phyloP scores from a whole-genome alignment of 92 coral and sea anemone genomes.

The Umimayanthus kanabou region DNA sequence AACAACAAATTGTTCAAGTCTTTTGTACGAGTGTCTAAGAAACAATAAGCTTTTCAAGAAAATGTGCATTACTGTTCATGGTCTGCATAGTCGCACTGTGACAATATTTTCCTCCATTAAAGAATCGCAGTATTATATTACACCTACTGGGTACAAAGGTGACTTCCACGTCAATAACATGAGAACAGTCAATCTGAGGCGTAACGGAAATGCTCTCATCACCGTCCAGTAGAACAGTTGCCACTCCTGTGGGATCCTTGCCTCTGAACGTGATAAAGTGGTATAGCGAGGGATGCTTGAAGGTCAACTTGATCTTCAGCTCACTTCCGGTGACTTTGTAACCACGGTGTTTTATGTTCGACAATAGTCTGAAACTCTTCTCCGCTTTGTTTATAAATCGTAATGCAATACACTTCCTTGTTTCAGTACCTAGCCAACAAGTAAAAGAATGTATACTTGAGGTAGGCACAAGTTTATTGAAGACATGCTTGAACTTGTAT shows the following conservation, averaged over 20 bases:
- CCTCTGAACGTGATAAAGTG: slow-evolving; percentile 80
- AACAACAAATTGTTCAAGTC: too few relatives aligned
- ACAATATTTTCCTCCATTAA: background rate
- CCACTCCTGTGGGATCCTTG: slow-evolving; percentile 57
- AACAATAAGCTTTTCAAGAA: background rate
- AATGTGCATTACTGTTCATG: background rate
- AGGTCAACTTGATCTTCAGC: slow-evolving; percentile 73
- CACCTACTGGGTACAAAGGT: slow-evolving; percentile 74
- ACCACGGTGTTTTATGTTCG: slow-evolving; percentile 67
- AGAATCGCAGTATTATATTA: too few relatives aligned
- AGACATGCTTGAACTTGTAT: too few relatives aligned
- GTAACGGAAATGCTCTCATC: slow-evolving; percentile 89
- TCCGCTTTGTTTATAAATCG: slow-evolving; percentile 74
- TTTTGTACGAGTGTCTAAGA: too few relatives aligned
- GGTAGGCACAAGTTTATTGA: too few relatives aligned
- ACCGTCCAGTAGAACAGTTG: slow-evolving; percentile 75
- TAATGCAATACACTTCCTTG: slow-evolving; percentile 85
- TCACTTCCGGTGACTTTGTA: slow-evolving; percentile 73
- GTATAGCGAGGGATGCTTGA: slow-evolving; percentile 82
- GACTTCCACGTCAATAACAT: slow-evolving; percentile 72
- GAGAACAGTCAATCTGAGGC: slow-evolving; percentile 80
- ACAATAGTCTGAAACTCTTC: slow-evolving; percentile 53
- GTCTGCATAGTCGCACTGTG: background rate
- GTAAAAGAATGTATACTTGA: too few relatives aligned
- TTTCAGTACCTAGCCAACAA: background rate